Conservation (phyloP, 2,797 vertebrate genomes). For the Mastacembelus armatus region DNA sequence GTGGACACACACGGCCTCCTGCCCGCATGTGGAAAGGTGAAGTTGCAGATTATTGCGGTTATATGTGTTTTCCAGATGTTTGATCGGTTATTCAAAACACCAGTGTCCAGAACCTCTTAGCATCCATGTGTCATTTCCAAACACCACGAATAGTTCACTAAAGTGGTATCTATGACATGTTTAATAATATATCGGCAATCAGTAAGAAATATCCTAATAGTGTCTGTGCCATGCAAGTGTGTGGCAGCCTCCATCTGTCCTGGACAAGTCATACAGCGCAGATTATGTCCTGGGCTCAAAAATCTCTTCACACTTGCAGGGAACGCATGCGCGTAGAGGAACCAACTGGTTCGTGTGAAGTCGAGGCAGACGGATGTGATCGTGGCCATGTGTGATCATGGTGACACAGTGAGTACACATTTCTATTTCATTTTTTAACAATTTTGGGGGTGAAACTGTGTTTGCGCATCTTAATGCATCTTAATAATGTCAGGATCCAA, state of each 20-base stretch:
- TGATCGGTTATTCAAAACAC: conserved; percentile 23
- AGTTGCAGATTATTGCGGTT: conserved; percentile 7
- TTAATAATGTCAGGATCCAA: conserved; percentile 27
- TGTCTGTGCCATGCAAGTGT: neutral
- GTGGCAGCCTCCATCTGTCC: conserved; percentile 11
- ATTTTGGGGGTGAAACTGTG: too few species aligned
- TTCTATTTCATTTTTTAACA: conserved; percentile 6
- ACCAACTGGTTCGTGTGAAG: conserved; percentile 72
- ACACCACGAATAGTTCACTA: neutral
- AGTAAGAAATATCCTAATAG: neutral
- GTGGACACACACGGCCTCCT: conserved; percentile 19
- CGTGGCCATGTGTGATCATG: conserved; percentile 60
- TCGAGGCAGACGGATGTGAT: conserved; percentile 78
- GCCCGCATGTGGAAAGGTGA: neutral
- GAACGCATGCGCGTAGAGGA: conserved; percentile 76
- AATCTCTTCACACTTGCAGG: conserved; percentile 73
- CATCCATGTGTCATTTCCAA: neutral
- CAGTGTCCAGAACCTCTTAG: neutral
- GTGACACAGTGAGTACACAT: conserved; percentile 82
- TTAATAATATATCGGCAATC: too few species aligned
- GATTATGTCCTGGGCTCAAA: conserved; percentile 61
- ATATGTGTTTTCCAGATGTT: conserved; percentile 59
- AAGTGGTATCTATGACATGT: too few species aligned
- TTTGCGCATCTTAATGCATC: neutral
- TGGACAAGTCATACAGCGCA: conserved; percentile 37